A percentile compares a stretch with the other conserved stretches of the same genome.
Conservation (phyloP, 2,888 invertebrate genomes). For the Oegoconia quadripuncta region DNA sequence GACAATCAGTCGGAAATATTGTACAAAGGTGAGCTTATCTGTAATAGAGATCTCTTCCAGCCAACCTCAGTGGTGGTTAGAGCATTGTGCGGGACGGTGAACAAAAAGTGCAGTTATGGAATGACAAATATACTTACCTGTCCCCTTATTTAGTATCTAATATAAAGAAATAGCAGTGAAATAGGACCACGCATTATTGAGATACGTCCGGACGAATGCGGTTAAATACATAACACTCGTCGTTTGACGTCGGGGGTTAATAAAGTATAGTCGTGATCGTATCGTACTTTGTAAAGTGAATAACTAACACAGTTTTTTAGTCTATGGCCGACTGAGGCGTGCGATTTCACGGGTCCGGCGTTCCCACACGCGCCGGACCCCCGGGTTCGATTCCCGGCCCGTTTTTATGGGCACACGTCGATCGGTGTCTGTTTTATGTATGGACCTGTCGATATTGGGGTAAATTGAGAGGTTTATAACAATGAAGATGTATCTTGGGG, state of each 20-base stretch:
- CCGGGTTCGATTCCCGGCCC: constrained; percentile 8
- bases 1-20: too few relatives aligned
- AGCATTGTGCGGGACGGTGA: too few relatives aligned
- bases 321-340: constrained; percentile 15
- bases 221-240: not conserved
- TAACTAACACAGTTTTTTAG: constrained; percentile 21
- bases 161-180: too few relatives aligned
- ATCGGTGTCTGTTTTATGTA: constrained; percentile 31
- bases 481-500: too few relatives aligned
- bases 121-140: too few relatives aligned
- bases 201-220: not conserved
- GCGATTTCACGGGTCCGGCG: constrained; percentile 36
- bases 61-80: too few relatives aligned
- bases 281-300: constrained; percentile 9
- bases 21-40: too few relatives aligned
- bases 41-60: too few relatives aligned
- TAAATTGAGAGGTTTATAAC: not conserved
- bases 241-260: too few relatives aligned
- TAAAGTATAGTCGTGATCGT: too few relatives aligned
- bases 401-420: constrained; percentile 13
- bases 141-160: too few relatives aligned
- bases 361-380: constrained; percentile 40
- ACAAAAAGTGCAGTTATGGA: too few relatives aligned
- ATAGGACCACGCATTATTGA: not conserved
- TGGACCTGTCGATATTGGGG: constrained; percentile 5